These are phyloP conservation scores for Lapara coniferarum DNA, from an alignment of 2,888 invertebrate genomes.

Conservation along the genomic window DNA sequence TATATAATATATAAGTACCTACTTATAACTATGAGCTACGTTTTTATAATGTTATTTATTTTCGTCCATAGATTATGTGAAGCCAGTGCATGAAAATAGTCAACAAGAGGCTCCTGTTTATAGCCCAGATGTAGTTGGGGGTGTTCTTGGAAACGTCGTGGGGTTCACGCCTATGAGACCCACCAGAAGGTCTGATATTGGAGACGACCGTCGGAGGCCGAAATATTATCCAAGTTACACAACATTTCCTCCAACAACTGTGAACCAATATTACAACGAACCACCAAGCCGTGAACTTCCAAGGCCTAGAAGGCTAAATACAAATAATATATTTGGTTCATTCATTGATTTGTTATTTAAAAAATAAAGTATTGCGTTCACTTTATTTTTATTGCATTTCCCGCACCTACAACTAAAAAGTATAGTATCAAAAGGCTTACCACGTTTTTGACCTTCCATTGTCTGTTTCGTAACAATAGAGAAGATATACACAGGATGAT, in stretches of 20 bases:
- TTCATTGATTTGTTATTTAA: constrained; percentile 72
- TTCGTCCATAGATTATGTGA: constrained; percentile 56
- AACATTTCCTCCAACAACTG: constrained; percentile 34
- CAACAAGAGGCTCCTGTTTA: constrained; percentile 53
- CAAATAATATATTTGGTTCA: constrained; percentile 62
- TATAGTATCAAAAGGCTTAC: constrained; percentile 7
- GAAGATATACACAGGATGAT: constrained; percentile 31
- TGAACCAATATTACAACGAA: constrained; percentile 35
- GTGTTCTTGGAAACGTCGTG: constrained; percentile 59
- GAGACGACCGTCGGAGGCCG: constrained; percentile 25
- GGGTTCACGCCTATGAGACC: constrained; percentile 61
- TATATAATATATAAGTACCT: no score
- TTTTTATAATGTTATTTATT: not conserved
- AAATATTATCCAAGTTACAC: constrained; percentile 32
- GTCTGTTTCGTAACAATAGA: constrained; percentile 27
- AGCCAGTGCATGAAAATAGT: constrained; percentile 68
- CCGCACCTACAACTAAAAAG: not conserved
- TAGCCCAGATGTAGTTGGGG: constrained; percentile 66
- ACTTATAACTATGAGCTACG: no score
- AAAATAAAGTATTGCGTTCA: constrained; percentile 40
- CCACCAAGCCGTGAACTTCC: constrained; percentile 33
- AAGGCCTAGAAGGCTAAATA: constrained; percentile 44
- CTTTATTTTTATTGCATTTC: constrained; percentile 27
- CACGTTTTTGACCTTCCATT: constrained; percentile 42
- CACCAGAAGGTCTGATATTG: constrained; percentile 32